Base-by-base conservation (phyloP, 2,113 vertebrate genomes). In the Podiceps cristatus region DNA sequence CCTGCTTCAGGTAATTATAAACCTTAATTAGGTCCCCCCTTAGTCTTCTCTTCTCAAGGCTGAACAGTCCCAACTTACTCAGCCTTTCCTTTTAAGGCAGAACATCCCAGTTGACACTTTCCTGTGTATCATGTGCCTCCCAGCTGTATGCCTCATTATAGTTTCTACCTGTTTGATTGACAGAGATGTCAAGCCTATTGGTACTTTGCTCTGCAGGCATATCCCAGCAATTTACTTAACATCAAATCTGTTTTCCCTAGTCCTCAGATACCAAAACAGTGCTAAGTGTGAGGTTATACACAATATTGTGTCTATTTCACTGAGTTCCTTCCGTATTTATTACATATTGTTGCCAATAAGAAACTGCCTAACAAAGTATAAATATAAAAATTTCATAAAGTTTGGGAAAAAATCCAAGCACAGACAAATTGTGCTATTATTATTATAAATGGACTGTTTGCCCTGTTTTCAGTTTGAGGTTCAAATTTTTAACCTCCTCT, bases 311-410 rank as follows among this genome's bases (percentile, higher is more conserved):
- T 45, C 73, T 40, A 0, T 68, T 74, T 63, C n/a, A 50, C 13
- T 0, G 0, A 67, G 23, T 59, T 87, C 18, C 47, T 77, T 88
- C 24, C 0, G 0, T 20, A n/a, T 52, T 59, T 71, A 59, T 63
- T 67, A 59, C 7, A 5, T 35, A 33, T 11, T 84, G n/a, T 12
- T 44, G 35, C 10, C 35, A 96, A 11, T 44, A 14, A 83, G 35
- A 67, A 24, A 68, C 7, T 78, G 16, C 44, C 11, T 73, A 68
- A 76, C 0, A 9, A 72, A 76, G 10, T 12, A 19, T 10, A 55
- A 79, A 89, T 42, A 4, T 9, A 64, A 75, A 40, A 44, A 18
- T 18, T n/a, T 22, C 10, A 13, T n/a, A 2, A 16, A 73, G 19
- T 60, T 19, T 56, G 16, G 16, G 5, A 27, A 80, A 12, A 58